Conservation (phyloP, 2,888 invertebrate species). For the Gymnosoma rotundatum region DNA sequence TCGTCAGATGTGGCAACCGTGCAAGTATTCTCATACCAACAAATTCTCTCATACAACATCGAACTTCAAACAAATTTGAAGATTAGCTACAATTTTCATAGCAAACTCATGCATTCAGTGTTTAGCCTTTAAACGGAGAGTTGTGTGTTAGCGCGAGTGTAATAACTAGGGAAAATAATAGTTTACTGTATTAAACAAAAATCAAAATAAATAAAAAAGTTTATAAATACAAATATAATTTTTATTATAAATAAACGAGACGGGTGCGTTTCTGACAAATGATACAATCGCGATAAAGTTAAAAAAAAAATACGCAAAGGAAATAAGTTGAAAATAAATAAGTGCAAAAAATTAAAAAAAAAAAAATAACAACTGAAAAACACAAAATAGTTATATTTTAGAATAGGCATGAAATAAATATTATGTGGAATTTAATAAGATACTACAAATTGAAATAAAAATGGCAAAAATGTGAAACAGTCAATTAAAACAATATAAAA, state of each 20-base stretch:
- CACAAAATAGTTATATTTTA: slow-evolving; percentile 8
- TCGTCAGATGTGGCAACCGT: slow-evolving; percentile 1
- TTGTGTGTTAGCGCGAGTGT: slow-evolving; percentile 53
- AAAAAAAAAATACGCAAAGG: slow-evolving; percentile 23
- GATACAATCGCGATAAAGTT: slow-evolving; percentile 29
- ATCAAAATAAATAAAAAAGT: slow-evolving; percentile 36
- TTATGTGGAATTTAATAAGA: not conserved
- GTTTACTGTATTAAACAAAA: slow-evolving; percentile 4
- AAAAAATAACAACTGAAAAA: slow-evolving; percentile 36
- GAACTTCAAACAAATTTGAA: slow-evolving; percentile 41
- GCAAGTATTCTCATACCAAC: slow-evolving; percentile 35
- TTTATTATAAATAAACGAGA: slow-evolving; percentile 40
- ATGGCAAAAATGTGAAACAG: slow-evolving; percentile 20
- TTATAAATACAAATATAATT: slow-evolving; percentile 45
- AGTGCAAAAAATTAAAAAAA: not conserved
- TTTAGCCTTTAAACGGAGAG: slow-evolving; percentile 65
- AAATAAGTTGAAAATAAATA: slow-evolving; percentile 43
- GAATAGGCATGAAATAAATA: not conserved
- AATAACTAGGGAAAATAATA: not conserved
- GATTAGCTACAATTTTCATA: slow-evolving; percentile 47
- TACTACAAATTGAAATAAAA: not conserved
- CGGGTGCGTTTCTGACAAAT: slow-evolving; percentile 40
- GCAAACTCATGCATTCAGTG: slow-evolving; percentile 68
- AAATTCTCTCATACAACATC: slow-evolving; percentile 47
- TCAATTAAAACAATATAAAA: slow-evolving; percentile 1